phyloP scores from a whole-genome alignment of 2,113 vertebrate species.

The Podarcis muralis region DNA sequence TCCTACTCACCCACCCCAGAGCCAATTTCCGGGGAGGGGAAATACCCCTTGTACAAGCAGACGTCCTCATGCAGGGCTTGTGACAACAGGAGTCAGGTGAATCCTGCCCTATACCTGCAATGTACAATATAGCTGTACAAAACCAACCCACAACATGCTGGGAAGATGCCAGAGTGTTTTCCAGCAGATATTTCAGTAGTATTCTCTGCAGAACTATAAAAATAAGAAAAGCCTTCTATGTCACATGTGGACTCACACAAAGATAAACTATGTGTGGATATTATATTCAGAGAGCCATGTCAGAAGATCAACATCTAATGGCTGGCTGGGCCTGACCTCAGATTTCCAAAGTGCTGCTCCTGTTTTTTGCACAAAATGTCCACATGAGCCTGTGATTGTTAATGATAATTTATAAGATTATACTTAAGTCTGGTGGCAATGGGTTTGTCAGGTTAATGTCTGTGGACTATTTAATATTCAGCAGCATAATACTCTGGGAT shows the following conservation, averaged over 20 bases:
- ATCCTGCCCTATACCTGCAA: no score
- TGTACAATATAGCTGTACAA: background rate
- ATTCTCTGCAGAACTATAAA: background rate
- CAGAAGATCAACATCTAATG: background rate
- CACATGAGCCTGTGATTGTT: background rate
- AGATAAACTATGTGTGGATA: background rate
- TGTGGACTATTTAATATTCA: background rate
- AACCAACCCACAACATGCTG: no score
- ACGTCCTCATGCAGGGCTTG: no score
- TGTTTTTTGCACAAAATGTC: background rate
- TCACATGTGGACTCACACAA: background rate
- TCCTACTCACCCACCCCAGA: no score
- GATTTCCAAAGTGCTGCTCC: background rate
- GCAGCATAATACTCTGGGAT: background rate
- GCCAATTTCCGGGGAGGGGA: no score
- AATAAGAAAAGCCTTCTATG: background rate
- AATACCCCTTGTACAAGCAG: no score
- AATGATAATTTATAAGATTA: background rate
- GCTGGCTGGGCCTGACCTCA: background rate
- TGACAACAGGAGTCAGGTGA: no score
- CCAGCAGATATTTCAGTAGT: background rate
- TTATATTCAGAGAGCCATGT: background rate
- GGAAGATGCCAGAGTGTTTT: background rate
- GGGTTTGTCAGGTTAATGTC: background rate
- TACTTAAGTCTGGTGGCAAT: background rate